Evolutionary conservation across 2,888 invertebrate genomes (phyloP), one percentile per base, ranked within the genome.

Genomic region (Drosophila recens): DNA sequence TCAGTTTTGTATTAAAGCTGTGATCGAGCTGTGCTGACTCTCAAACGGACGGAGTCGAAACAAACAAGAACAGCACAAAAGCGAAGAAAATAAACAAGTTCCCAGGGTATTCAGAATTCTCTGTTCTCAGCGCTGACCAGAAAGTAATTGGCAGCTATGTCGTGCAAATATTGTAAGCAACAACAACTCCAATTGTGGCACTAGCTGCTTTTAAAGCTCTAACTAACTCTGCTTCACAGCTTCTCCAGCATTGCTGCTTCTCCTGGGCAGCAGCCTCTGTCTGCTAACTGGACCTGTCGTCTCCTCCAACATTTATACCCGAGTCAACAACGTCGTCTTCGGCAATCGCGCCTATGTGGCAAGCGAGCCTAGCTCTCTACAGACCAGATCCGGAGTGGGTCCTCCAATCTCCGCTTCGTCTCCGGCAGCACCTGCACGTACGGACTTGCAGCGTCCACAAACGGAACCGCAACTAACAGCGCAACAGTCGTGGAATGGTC

Each of bases 1-100:
- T 85, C 84, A 85, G 84, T 85, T 80, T 80, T 67, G 52, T 58
- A 70, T 67, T 76, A 75, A 74, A 85, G 72, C 85, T 85, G 49
- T 66, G 66, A 46, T 62, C 58, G 85, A 80, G 71, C 87, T 82
- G 85, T 74, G 79, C 80, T 69, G 38, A 42, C 30, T 52, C 58
- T 20, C 62, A 69, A 49, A 67, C 74, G 62, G 46, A 52, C 58
- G 61, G 52, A 49, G 43, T 49, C 52, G 34, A 34, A 65, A 23
- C 42, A 17, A 40, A 34, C 30, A 49, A 49, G 30, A 23, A 13
- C 40, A 52, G 45, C 20, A 61, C 27, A 61, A 72, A 48, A 38
- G 15, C 53, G 33, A 58, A 53, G 52, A 33, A 57, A 9, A 27
- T 4, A 42, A 57, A 42, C 33, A 23, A 64, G 30, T 43, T 51